Evolutionary conservation across 1,140 invertebrate genomes (phyloP).

Genomic region (Laupala kohalensis): DNA sequence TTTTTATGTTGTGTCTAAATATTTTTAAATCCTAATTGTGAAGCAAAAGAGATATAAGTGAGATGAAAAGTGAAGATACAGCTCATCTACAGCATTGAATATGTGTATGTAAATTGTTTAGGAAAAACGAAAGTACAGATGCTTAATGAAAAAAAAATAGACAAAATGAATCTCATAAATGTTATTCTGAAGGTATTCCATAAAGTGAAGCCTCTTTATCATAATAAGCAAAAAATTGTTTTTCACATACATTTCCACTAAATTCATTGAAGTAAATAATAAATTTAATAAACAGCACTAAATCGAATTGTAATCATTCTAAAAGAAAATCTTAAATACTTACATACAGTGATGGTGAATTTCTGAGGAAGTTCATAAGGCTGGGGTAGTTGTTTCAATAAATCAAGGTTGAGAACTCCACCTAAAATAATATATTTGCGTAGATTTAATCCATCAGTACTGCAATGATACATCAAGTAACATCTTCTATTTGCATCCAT

Average conservation of each 20-base stretch:
- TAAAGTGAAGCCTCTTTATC: too few relatives aligned
- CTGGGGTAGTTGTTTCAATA: conserved; percentile 14
- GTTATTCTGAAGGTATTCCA: too few relatives aligned
- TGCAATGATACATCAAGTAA: background rate
- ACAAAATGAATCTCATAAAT: too few relatives aligned
- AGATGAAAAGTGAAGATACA: too few relatives aligned
- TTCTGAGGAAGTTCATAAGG: background rate
- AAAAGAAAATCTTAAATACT: background rate
- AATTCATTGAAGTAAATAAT: background rate
- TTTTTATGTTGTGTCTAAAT: too few relatives aligned
- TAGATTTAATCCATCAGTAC: conserved; percentile 20
- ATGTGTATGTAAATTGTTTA: too few relatives aligned
- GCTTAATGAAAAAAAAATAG: too few relatives aligned
- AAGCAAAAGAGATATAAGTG: too few relatives aligned
- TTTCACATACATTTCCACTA: background rate
- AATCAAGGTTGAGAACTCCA: conserved; percentile 20
- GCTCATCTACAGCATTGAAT: too few relatives aligned
- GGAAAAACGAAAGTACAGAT: too few relatives aligned
- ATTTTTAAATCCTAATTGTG: too few relatives aligned
- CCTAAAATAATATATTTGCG: conserved; percentile 20
- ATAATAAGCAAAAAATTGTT: background rate
- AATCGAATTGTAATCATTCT: background rate
- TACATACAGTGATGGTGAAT: background rate
- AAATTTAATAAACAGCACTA: background rate
- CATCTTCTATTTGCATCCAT: background rate